Conservation (phyloP, 92 coral and sea anemone genomes). For the Plumapathes pennacea region DNA sequence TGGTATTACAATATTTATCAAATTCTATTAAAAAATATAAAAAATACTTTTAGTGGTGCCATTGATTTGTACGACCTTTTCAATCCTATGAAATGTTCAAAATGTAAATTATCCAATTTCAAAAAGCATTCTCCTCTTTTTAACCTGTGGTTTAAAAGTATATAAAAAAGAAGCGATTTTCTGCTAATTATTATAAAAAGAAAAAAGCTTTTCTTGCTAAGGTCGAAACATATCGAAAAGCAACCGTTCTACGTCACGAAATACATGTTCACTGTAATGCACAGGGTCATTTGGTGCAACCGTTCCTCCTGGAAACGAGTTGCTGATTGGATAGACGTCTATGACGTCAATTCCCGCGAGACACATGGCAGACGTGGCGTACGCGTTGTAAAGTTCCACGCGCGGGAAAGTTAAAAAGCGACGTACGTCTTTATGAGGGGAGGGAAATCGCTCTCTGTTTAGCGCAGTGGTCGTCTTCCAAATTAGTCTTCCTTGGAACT, state of each 20-base stretch:
- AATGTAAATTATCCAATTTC: no score
- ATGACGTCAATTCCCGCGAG: slow-evolving; percentile 82
- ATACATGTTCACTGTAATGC: slow-evolving; percentile 62
- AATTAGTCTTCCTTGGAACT: slow-evolving; percentile 66
- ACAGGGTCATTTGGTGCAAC: slow-evolving; percentile 70
- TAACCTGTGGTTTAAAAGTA: no score
- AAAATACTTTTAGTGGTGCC: no score
- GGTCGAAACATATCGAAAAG: slow-evolving; percentile 45
- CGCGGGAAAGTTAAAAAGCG: slow-evolving; percentile 90
- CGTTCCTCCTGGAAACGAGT: slow-evolving; percentile 90
- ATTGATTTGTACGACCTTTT: no score
- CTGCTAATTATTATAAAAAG: no score
- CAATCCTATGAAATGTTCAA: no score
- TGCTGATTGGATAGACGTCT: slow-evolving; percentile 84
- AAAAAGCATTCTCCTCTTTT: no score
- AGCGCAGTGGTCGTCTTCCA: slow-evolving; percentile 94
- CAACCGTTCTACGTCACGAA: slow-evolving; percentile 65
- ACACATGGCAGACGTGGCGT: slow-evolving; percentile 88
- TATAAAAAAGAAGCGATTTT: no score
- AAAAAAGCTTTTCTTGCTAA: no score
- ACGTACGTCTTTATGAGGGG: slow-evolving; percentile 92
- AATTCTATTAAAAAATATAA: no score
- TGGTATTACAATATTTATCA: no score
- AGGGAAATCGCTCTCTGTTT: slow-evolving; percentile 77
- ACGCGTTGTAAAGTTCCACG: slow-evolving; percentile 73